phyloP scores from a whole-genome alignment of 2,888 invertebrate species.

The Diplazon laetatorius region DNA sequence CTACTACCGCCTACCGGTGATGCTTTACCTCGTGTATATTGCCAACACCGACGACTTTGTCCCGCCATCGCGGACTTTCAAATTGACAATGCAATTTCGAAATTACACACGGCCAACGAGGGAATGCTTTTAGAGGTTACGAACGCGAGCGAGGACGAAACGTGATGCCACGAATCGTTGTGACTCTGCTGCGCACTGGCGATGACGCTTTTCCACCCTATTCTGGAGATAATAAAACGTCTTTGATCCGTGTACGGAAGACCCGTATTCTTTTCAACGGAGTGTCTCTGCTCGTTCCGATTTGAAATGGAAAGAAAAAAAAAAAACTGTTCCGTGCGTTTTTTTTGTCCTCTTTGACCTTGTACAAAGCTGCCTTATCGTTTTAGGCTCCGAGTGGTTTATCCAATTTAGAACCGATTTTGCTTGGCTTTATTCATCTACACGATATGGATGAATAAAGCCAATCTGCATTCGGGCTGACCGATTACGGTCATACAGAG shows the following conservation, averaged over 20 bases:
- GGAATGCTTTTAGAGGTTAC: slow-evolving; percentile 48
- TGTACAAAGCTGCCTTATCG: background rate
- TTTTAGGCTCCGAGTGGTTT: background rate
- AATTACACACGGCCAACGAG: slow-evolving; percentile 65
- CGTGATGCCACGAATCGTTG: slow-evolving; percentile 41
- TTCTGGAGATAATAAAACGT: slow-evolving; percentile 56
- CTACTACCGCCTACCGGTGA: slow-evolving; percentile 34
- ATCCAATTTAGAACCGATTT: no score
- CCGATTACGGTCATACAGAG: no score
- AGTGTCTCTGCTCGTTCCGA: slow-evolving; percentile 9
- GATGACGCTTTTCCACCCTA: slow-evolving; percentile 42
- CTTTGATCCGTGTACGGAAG: slow-evolving; percentile 49
- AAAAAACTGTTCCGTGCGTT: slow-evolving; percentile 14
- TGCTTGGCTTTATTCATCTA: no score
- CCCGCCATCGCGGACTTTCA: slow-evolving; percentile 49
- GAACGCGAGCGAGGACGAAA: slow-evolving; percentile 17
- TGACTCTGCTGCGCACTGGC: slow-evolving; percentile 13
- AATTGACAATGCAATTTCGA: slow-evolving; percentile 69
- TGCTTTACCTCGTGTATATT: slow-evolving; percentile 36
- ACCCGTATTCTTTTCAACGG: slow-evolving; percentile 20
- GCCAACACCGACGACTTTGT: slow-evolving; percentile 45
- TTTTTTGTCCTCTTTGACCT: slow-evolving; percentile 2
- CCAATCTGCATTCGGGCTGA: no score
- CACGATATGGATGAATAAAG: no score
- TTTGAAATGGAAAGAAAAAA: background rate